Evolutionary conservation across 2,797 vertebrate genomes (phyloP), one percentile per base, ranked within the genome.

Genomic region (Arctocebus calabarensis): DNA sequence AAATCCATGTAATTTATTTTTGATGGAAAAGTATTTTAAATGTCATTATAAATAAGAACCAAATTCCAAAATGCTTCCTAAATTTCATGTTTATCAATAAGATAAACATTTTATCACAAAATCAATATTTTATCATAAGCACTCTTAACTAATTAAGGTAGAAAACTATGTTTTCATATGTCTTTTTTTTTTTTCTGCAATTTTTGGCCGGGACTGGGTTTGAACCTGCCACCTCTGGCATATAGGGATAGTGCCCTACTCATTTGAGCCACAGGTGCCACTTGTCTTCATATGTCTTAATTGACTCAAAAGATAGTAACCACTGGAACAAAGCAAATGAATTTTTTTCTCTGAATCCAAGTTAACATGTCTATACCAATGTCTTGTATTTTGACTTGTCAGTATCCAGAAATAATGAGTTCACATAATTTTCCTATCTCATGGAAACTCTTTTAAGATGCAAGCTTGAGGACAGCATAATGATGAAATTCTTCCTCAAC

Each of bases 1-100:
- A 90, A 64, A 90, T 62, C 29, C 43, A 45, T 90, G 40, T 55
- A 64, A 62, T 78, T 94, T 84, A 70, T 77, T 57, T 94, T 84
- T 88, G 17, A n/a, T 78, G 57, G 12, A 20, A 78, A 84, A 89
- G 48, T 77, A 84, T 84, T 89, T 89, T 37, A 74, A 83, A 71
- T 52, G 12, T 78, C 79, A 85, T 85, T 32, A 43, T 78, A 34
- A 23, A 90, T 71, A 45, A 74, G 25, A 74, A 43, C 40, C n/a
- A 90, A 73, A 55, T 43, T 73, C 57, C 59, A 81, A 27, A 73
- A 79, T 79, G 29, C 10, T 52, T 20, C 61, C 43, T 64, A 40
- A 43, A 94, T 45, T 37, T 29, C 57, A 34, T 27, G 9, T 1
- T 62, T 73, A 34, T 79, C 10, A 64, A 81, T 64, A 16, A n/a